phyloP scores from a whole-genome alignment of 2,888 invertebrate genomes.

The Lithosia quadra region DNA sequence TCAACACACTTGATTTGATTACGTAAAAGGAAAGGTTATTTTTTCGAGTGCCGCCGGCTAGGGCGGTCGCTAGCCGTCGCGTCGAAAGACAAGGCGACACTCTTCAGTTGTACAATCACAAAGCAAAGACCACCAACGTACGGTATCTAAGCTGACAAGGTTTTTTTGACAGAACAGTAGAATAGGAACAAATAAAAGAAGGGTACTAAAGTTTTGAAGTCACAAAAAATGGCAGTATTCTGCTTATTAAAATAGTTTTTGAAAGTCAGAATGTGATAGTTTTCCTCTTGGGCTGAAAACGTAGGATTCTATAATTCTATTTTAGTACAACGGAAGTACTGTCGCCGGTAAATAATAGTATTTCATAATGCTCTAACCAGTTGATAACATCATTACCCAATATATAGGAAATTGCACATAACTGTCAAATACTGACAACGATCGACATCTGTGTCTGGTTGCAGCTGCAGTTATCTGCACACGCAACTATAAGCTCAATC shows the following conservation, averaged over 20 bases:
- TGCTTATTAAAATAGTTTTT: no score
- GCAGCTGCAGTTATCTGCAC: slow-evolving; percentile 48
- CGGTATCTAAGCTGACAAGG: slow-evolving; percentile 6
- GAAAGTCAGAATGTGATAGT: no score
- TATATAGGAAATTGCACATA: slow-evolving; percentile 65
- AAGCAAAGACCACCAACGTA: slow-evolving; percentile 44
- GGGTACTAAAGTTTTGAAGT: no score
- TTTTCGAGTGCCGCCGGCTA: background rate
- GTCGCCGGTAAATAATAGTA: no score
- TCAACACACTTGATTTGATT: background rate
- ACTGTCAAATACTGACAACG: slow-evolving; percentile 49
- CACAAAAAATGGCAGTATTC: no score
- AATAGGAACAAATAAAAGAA: no score
- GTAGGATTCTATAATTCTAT: no score
- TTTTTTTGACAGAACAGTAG: background rate
- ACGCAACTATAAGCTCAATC: slow-evolving; percentile 18
- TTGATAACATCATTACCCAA: background rate
- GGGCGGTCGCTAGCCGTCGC: background rate
- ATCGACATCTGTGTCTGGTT: slow-evolving; percentile 50
- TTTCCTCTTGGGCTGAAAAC: no score
- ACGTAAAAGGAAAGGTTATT: background rate
- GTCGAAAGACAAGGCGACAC: slow-evolving; percentile 31
- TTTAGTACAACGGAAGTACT: no score
- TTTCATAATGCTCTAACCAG: no score
- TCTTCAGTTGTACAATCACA: slow-evolving; percentile 40